Conservation (phyloP, 2,113 vertebrate genomes). For the Vulpes lagopus region DNA sequence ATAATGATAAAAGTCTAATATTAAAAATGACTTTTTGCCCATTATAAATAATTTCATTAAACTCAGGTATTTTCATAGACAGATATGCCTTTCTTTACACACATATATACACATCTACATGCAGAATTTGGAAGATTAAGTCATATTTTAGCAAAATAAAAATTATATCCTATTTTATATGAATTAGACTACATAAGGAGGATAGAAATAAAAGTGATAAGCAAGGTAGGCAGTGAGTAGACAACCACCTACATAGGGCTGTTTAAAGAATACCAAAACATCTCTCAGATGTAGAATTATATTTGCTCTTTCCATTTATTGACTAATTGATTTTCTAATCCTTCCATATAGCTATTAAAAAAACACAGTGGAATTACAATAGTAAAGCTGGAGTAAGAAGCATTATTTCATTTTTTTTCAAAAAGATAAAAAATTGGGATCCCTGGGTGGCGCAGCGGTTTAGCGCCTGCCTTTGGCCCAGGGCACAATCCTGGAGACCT, state of each 20-base stretch:
- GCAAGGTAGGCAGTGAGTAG: neutral
- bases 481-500: too few relatives aligned
- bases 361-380: neutral
- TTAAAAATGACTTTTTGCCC: neutral
- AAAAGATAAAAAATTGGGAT: neutral
- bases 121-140: neutral
- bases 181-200: neutral
- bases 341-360: neutral
- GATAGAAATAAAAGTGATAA: neutral
- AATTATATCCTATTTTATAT: neutral
- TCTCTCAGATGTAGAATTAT: neutral
- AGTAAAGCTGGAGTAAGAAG: neutral
- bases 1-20: slow-evolving; percentile 16
- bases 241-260: neutral
- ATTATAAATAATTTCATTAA: slow-evolving; percentile 39
- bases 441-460: too few relatives aligned
- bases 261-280: neutral
- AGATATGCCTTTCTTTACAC: neutral
- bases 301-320: neutral
- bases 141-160: neutral
- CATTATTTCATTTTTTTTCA: neutral
- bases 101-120: neutral
- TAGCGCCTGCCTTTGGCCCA: too few relatives aligned
- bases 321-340: neutral
- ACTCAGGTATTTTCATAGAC: neutral